phyloP scores from a whole-genome alignment of 2,113 vertebrate species.

The Macrotus californicus region DNA sequence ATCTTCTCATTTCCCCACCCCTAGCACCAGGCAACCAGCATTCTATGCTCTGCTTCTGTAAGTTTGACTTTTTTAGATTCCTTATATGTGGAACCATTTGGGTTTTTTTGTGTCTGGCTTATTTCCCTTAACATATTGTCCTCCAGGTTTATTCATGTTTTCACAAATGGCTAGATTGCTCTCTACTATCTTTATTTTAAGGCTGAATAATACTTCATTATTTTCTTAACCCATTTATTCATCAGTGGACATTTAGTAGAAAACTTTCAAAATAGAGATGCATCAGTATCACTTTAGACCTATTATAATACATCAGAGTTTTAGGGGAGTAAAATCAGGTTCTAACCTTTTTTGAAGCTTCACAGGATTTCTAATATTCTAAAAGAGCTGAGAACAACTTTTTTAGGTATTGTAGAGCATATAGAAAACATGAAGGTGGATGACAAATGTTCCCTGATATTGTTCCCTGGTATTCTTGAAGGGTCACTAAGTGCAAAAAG shows the following conservation, averaged over 20 bases:
- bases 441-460: not conserved
- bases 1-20: not conserved
- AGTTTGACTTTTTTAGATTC: not conserved
- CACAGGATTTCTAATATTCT: not conserved
- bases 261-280: not conserved
- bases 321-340: not conserved
- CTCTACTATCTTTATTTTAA: not conserved
- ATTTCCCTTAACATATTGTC: not conserved
- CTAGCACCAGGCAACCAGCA: not conserved
- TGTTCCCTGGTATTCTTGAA: not conserved
- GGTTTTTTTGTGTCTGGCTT: not conserved
- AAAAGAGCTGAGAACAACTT: not conserved
- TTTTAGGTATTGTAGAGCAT: not conserved
- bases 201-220: not conserved
- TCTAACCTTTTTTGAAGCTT: not conserved
- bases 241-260: not conserved
- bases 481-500: not conserved
- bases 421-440: not conserved
- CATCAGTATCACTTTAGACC: not conserved
- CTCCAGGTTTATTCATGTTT: not conserved
- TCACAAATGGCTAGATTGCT: not conserved
- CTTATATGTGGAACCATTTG: not conserved
- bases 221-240: not conserved
- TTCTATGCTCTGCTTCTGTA: not conserved
- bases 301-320: not conserved